Conservation (phyloP, 2,888 invertebrate species). For the Chydorus sphaericus region DNA sequence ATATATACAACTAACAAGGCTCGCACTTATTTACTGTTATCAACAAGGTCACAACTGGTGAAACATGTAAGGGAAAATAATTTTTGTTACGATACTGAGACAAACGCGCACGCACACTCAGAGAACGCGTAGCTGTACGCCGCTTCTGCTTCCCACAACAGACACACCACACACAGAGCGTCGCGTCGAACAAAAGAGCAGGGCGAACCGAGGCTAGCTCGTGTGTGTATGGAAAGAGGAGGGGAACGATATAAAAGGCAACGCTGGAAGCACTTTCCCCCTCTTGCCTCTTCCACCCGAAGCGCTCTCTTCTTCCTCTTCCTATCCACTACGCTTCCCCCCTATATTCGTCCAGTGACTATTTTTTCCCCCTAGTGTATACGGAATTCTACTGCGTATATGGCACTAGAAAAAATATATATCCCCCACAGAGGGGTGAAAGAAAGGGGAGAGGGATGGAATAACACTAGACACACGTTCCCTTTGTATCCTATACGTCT, state of each 20-base stretch:
- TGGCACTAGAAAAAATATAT: not conserved
- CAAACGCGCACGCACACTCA: not conserved
- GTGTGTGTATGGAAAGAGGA: no score
- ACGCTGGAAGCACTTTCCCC: slow-evolving; percentile 7
- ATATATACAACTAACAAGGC: no score
- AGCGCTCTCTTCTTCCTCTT: not conserved
- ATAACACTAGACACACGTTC: no score
- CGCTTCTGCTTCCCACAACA: not conserved
- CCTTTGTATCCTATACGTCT: no score
- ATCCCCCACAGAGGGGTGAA: not conserved
- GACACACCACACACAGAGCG: slow-evolving; percentile 3
- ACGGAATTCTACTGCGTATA: no score
- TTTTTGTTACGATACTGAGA: not conserved
- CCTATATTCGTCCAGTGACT: not conserved
- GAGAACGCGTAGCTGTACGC: slow-evolving; percentile 2
- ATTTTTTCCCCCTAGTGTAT: slow-evolving; percentile 2
- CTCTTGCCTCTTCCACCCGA: not conserved
- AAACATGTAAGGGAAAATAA: not conserved
- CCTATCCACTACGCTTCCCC: not conserved
- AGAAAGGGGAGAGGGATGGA: no score
- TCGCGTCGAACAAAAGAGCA: slow-evolving; percentile 7
- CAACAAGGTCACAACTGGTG: not conserved
- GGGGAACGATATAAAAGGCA: no score
- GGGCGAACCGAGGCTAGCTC: not conserved
- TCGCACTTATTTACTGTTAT: not conserved